Evolutionary conservation across 2,797 vertebrate genomes (phyloP).

Genomic region (Sebastes iracundus): DNA sequence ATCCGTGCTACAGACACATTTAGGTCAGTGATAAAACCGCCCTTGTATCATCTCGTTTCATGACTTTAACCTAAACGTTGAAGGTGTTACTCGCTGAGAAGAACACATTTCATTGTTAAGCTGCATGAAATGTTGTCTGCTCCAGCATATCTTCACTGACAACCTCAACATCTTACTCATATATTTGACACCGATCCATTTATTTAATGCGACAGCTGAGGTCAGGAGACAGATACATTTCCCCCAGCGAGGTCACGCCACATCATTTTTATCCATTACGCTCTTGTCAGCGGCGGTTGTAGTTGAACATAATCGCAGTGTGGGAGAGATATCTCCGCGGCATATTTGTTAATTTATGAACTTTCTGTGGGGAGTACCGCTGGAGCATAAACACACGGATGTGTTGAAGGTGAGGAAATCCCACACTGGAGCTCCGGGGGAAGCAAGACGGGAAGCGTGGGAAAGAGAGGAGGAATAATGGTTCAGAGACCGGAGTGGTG

Average conservation of each 20-base stretch:
- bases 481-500: neutral
- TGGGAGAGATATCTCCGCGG: conserved; percentile 40
- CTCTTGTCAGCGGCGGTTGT: neutral
- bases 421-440: conserved; percentile 36
- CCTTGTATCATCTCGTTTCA: neutral
- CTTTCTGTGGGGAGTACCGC: conserved; percentile 13
- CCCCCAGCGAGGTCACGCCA: conserved; percentile 14
- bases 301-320: neutral
- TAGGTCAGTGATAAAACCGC: neutral
- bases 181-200: conserved; percentile 18
- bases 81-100: neutral
- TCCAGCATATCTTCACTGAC: neutral
- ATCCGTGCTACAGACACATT: neutral
- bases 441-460: conserved; percentile 60
- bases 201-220: conserved; percentile 29
- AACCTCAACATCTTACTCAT: conserved; percentile 7
- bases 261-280: conserved; percentile 16
- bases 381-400: conserved; percentile 48
- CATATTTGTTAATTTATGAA: conserved; percentile 54
- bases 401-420: conserved; percentile 68
- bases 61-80: neutral
- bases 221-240: conserved; percentile 25
- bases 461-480: conserved; percentile 47
- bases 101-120: neutral
- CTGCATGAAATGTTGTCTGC: neutral